Conservation (phyloP, 2,797 vertebrate genomes). For the Crocodylus rhombifer region DNA sequence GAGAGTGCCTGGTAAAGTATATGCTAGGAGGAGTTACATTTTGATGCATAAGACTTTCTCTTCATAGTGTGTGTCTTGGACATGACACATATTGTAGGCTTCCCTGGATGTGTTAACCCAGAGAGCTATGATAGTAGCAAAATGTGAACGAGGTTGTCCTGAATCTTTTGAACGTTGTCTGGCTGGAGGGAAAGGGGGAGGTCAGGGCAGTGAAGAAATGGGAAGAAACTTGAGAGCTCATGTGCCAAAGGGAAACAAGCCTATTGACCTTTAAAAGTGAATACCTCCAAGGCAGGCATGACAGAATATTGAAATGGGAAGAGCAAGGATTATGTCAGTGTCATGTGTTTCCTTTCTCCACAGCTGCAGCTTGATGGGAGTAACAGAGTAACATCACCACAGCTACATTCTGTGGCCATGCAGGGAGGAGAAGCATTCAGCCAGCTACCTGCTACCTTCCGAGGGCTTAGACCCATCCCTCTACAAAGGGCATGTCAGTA, state of each 20-base stretch:
- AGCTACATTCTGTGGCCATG: slow-evolving; percentile 57
- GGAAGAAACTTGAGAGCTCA: slow-evolving; percentile 39
- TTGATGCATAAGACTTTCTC: not conserved
- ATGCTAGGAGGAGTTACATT: slow-evolving; percentile 22
- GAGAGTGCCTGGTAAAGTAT: not conserved
- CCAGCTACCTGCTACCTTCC: slow-evolving; percentile 10
- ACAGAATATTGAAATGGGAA: slow-evolving; percentile 59
- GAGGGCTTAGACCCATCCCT: slow-evolving; percentile 43
- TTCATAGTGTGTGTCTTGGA: not conserved
- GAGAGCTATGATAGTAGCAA: not conserved
- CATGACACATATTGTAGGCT: not conserved
- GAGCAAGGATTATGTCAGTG: slow-evolving; percentile 68
- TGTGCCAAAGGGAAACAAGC: slow-evolving; percentile 31
- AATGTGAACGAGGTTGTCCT: not conserved
- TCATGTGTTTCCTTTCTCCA: slow-evolving; percentile 77
- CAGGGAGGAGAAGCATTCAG: slow-evolving; percentile 68
- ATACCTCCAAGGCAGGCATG: slow-evolving; percentile 22
- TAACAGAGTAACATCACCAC: slow-evolving; percentile 58
- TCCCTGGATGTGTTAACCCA: not conserved
- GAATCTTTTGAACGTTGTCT: not conserved
- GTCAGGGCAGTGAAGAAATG: slow-evolving; percentile 10
- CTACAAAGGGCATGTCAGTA: slow-evolving; percentile 54
- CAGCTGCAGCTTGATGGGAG: slow-evolving; percentile 74
- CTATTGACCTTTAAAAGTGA: not conserved
- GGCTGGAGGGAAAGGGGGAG: slow-evolving; percentile 58